These are phyloP conservation scores for Danio kyathit DNA, from an alignment of 2,797 vertebrate genomes.

Conservation along the genomic window DNA sequence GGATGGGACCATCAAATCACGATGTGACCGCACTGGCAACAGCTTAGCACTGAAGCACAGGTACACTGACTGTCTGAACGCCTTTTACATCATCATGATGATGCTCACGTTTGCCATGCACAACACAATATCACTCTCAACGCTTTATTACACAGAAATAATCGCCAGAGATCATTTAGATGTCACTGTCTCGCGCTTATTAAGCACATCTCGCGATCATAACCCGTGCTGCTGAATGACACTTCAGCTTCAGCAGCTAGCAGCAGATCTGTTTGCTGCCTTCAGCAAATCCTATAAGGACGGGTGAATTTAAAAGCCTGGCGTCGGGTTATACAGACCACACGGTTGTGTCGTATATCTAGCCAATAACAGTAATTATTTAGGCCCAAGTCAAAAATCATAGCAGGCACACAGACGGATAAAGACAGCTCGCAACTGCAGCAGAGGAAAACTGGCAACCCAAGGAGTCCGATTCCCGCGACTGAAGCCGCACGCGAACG, in stretches of 20 bases:
- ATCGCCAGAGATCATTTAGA: not conserved
- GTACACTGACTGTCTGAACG: not conserved
- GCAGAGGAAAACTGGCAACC: slow-evolving; percentile 56
- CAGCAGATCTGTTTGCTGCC: slow-evolving; percentile 51
- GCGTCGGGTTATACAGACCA: not conserved
- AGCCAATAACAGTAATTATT: slow-evolving; percentile 24
- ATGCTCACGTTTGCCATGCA: not conserved
- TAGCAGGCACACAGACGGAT: slow-evolving; percentile 50
- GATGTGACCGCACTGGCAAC: slow-evolving; percentile 41
- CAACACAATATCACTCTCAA: not conserved
- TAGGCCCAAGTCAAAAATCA: slow-evolving; percentile 29
- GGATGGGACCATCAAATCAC: slow-evolving; percentile 44
- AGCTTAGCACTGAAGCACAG: slow-evolving; percentile 44
- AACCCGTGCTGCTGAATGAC: slow-evolving; percentile 42
- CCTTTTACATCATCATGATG: not conserved
- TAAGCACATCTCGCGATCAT: slow-evolving; percentile 42
- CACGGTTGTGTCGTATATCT: not conserved
- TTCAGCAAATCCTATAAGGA: slow-evolving; percentile 44
- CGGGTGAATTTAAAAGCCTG: not conserved
- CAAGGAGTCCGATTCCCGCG: slow-evolving; percentile 52
- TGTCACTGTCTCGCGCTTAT: slow-evolving; percentile 28
- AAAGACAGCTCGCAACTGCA: slow-evolving; percentile 70
- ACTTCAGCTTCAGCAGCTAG: slow-evolving; percentile 51
- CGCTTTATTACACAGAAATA: not conserved
- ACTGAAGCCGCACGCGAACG: not conserved